A percentile compares a stretch with the other conserved stretches of the same genome.
These are phyloP conservation scores for Rhopilema esculentum DNA, from an alignment of 30 jellyfish, hydroid and myxozoan genomes.

Conservation along the genomic window DNA sequence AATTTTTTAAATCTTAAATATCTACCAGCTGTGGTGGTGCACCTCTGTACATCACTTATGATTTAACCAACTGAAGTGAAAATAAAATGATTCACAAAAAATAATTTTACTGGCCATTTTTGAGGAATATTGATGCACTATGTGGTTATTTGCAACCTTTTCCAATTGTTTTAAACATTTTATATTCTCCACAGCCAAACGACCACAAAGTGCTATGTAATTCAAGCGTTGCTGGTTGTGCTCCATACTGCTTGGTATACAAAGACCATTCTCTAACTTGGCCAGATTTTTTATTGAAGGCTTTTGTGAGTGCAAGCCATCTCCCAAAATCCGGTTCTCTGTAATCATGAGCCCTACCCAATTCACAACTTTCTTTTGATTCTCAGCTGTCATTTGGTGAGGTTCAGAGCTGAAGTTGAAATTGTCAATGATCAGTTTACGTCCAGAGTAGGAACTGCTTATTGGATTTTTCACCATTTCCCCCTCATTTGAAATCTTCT, in stretches of 20 bases:
- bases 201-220: constrained; percentile 25
- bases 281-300: not conserved
- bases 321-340: constrained; percentile 26
- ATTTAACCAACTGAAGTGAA: constrained; percentile 1
- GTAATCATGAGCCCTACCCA: constrained; percentile 33
- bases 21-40: not conserved
- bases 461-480: not conserved
- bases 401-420: constrained; percentile 30
- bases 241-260: constrained; percentile 17
- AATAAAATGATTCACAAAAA: not conserved
- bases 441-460: not conserved
- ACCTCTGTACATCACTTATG: not conserved
- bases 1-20: not conserved
- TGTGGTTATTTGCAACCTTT: constrained; percentile 35
- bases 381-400: constrained; percentile 27
- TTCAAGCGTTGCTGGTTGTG: constrained; percentile 22
- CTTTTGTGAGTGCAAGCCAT: constrained; percentile 5
- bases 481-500: not conserved
- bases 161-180: constrained; percentile 6
- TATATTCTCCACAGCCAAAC: constrained; percentile 16
- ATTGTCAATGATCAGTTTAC: constrained; percentile 30
- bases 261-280: constrained; percentile 6
- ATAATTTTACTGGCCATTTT: constrained; percentile 16
- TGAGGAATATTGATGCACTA: constrained; percentile 29
- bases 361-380: constrained; percentile 18